phyloP scores from a whole-genome alignment of 2,113 vertebrate genomes.

The Microcebus ravelobensis region DNA sequence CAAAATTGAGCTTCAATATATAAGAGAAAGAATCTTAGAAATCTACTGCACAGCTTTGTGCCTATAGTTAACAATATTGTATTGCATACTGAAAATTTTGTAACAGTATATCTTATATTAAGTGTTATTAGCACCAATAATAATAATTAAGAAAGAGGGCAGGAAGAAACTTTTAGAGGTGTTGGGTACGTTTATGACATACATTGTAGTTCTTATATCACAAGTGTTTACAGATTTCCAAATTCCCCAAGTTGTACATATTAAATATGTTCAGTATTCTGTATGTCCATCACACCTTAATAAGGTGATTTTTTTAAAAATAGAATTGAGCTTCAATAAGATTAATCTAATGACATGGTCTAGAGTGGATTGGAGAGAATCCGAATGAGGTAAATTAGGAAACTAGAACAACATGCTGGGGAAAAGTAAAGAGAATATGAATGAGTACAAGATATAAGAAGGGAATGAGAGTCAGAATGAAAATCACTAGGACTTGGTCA shows the following conservation, averaged over 20 bases:
- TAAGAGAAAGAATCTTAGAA: neutral
- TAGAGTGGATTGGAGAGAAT: neutral
- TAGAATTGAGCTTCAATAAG: neutral
- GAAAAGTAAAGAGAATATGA: neutral
- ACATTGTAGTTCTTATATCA: neutral
- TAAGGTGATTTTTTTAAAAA: neutral
- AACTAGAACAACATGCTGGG: neutral
- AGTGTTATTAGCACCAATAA: neutral
- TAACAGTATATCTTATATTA: neutral
- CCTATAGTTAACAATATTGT: neutral
- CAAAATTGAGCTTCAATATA: neutral
- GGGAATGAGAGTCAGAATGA: neutral
- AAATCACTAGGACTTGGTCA: neutral
- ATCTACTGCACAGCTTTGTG: neutral
- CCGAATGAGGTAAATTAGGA: neutral
- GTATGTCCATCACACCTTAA: neutral
- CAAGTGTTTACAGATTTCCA: neutral
- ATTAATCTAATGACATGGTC: neutral
- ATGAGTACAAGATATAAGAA: neutral
- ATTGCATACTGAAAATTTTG: neutral
- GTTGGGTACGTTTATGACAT: neutral
- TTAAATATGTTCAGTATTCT: neutral
- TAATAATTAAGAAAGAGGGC: neutral
- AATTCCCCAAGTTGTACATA: neutral
- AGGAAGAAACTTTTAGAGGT: neutral